phyloP scores from a whole-genome alignment of 2,888 invertebrate genomes.

The Saturnia japonica region DNA sequence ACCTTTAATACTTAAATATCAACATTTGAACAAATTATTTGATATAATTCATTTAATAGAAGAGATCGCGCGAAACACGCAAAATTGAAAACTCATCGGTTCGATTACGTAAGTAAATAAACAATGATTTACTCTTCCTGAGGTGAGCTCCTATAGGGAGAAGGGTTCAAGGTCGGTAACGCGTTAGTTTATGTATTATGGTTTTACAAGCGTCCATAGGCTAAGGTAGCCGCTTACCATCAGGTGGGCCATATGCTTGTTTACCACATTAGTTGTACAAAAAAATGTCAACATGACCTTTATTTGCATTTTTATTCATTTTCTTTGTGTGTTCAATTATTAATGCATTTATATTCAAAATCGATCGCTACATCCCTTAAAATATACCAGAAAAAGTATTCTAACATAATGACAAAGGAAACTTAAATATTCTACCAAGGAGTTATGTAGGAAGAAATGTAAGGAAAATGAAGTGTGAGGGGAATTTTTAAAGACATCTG shows the following conservation, averaged over 20 bases:
- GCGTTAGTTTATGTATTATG: too few species aligned
- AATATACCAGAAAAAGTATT: background rate
- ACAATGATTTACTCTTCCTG: too few species aligned
- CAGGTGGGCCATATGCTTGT: too few species aligned
- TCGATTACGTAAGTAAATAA: too few species aligned
- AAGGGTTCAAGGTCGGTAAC: too few species aligned
- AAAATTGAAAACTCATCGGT: too few species aligned
- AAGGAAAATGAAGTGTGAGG: background rate
- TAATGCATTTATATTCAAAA: background rate
- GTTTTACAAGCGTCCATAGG: too few species aligned
- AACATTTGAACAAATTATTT: background rate
- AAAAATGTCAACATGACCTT: background rate
- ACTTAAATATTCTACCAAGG: conserved; percentile 8
- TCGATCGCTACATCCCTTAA: background rate
- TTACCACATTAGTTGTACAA: too few species aligned
- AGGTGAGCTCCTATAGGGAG: too few species aligned
- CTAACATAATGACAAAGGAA: background rate
- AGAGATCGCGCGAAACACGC: too few species aligned
- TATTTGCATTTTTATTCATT: background rate
- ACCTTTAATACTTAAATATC: background rate
- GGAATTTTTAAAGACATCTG: background rate
- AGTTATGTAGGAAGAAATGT: conserved; percentile 5
- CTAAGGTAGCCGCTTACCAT: too few species aligned
- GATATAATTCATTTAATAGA: background rate
- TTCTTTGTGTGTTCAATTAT: background rate